These are phyloP conservation scores for Diplolepis rosae DNA, from an alignment of 2,888 invertebrate species.

Conservation along the genomic window DNA sequence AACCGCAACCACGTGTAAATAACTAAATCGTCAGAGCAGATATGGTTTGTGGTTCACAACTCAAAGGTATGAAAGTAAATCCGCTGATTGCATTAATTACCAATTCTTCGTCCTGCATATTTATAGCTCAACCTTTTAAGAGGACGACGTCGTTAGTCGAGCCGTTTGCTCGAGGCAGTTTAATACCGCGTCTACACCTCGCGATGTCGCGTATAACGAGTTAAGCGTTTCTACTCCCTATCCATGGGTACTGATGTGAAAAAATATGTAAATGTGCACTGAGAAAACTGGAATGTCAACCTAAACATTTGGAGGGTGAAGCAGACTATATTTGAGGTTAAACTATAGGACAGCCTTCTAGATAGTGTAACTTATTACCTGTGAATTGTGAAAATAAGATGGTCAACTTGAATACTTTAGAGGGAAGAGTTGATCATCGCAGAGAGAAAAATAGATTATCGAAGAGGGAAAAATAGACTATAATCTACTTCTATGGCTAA, in stretches of 20 bases:
- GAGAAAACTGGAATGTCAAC: too few relatives aligned
- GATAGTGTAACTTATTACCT: too few relatives aligned
- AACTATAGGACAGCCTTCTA: too few relatives aligned
- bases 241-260: background rate
- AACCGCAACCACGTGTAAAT: background rate
- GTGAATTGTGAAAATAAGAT: too few relatives aligned
- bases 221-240: constrained; percentile 8
- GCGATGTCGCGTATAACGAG: constrained; percentile 2
- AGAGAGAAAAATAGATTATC: too few relatives aligned
- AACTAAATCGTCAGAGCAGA: constrained; percentile 8
- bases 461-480: too few relatives aligned
- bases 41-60: background rate
- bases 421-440: too few relatives aligned
- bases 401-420: too few relatives aligned
- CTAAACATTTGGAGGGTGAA: too few relatives aligned
- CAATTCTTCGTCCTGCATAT: constrained; percentile 18
- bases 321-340: too few relatives aligned
- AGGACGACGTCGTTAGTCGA: constrained; percentile 7
- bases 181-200: constrained; percentile 2
- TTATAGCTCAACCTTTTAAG: constrained; percentile 12
- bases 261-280: background rate
- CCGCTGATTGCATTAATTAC: constrained; percentile 27
- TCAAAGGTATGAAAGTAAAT: background rate
- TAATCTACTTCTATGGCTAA: too few relatives aligned
- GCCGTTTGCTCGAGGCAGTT: constrained; percentile 5